A percentile compares a stretch with the other conserved stretches of the same genome.
These are phyloP conservation scores for Phylloscopus whistleri DNA, from an alignment of 2,113 vertebrate species.

Conservation along the genomic window DNA sequence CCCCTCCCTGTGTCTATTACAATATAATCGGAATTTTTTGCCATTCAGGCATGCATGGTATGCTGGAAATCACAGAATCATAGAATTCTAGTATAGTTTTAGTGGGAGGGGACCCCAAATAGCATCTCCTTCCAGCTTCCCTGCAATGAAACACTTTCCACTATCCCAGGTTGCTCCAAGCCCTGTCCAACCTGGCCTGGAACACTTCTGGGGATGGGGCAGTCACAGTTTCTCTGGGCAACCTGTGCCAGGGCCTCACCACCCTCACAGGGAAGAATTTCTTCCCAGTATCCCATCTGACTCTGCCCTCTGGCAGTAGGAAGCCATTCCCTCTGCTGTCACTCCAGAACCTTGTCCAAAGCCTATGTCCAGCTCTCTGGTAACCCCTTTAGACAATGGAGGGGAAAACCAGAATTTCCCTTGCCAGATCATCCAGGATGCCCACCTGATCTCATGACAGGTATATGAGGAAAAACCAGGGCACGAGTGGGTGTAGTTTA, in stretches of 20 bases:
- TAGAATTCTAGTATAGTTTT: neutral
- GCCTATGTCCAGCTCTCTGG: neutral
- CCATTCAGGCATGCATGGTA: neutral
- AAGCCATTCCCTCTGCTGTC: neutral
- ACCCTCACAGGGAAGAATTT: neutral
- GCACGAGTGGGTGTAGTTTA: fast-evolving
- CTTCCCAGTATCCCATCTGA: neutral
- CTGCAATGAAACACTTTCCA: neutral
- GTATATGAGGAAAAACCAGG: neutral
- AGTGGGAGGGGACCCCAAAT: neutral
- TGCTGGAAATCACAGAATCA: neutral
- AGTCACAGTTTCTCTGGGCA: neutral
- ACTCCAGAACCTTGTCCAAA: neutral
- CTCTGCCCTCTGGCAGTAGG: neutral
- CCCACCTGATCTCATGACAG: neutral
- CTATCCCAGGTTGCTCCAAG: neutral
- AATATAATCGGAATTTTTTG: neutral
- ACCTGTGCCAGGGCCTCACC: neutral
- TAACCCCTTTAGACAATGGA: neutral
- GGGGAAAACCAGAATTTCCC: neutral
- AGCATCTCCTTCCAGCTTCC: neutral
- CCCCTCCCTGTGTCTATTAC: neutral
- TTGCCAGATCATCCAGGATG: neutral
- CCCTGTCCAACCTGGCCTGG: neutral
- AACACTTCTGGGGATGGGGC: neutral